These are phyloP conservation scores for Coptodon rendalli DNA, from an alignment of 2,113 vertebrate genomes.

Conservation along the genomic window DNA sequence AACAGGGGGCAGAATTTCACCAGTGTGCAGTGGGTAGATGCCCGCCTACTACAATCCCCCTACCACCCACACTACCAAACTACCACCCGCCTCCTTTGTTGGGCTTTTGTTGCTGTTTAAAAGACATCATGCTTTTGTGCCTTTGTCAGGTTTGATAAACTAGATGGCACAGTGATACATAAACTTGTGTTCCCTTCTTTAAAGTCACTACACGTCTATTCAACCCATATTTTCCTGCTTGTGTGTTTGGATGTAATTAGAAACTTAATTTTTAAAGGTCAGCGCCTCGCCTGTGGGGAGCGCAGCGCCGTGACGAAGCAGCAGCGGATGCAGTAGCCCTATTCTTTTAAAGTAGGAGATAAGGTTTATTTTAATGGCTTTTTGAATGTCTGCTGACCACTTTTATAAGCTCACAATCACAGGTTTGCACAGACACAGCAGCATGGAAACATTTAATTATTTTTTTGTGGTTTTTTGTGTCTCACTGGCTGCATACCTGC, in stretches of 20 bases:
- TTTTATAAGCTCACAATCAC: neutral
- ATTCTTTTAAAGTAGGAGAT: neutral
- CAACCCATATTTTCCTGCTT: neutral
- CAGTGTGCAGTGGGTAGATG: neutral
- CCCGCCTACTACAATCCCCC: neutral
- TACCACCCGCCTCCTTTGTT: neutral
- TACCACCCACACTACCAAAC: neutral
- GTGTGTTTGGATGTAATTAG: neutral
- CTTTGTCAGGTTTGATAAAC: neutral
- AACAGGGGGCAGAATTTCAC: neutral
- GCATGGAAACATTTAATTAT: neutral
- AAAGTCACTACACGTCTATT: neutral
- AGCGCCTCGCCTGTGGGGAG: neutral
- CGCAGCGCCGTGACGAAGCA: neutral
- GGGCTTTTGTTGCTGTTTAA: neutral
- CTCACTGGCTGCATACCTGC: neutral
- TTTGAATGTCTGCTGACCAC: neutral
- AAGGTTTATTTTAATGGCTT: neutral
- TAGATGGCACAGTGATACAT: neutral
- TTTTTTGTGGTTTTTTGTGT: neutral
- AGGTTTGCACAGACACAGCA: neutral
- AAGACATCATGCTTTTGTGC: neutral
- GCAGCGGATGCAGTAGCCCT: neutral
- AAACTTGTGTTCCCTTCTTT: neutral
- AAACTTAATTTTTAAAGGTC: constrained; percentile 18